Conservation (phyloP, 2,113 vertebrate species). For the Tyto alba region DNA sequence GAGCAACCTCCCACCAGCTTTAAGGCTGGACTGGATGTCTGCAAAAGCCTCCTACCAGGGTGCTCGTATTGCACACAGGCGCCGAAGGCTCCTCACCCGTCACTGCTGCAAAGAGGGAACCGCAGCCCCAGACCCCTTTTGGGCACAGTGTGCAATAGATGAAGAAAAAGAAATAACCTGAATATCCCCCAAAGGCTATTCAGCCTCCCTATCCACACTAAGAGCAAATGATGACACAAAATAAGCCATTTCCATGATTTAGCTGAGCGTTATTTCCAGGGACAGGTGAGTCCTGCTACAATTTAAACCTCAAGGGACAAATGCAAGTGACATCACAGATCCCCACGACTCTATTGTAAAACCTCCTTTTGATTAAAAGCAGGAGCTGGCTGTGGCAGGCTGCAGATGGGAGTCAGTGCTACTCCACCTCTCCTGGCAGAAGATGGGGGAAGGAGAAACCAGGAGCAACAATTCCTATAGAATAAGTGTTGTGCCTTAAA, state of each 20-base stretch:
- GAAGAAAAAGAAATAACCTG: not conserved
- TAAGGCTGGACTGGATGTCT: not conserved
- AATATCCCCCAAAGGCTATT: not conserved
- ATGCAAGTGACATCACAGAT: not conserved
- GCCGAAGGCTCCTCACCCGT: not conserved
- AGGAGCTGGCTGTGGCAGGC: not conserved
- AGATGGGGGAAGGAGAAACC: not conserved
- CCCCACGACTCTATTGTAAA: not conserved
- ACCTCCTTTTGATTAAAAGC: not conserved
- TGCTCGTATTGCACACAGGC: fast-evolving
- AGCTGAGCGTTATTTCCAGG: not conserved
- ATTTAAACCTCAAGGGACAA: not conserved
- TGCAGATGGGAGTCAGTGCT: not conserved
- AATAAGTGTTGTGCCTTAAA: not conserved
- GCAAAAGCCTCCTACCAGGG: not conserved
- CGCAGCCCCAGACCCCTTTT: not conserved
- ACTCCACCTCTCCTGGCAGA: not conserved
- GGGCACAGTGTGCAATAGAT: not conserved
- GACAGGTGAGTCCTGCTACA: not conserved
- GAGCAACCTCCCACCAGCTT: not conserved
- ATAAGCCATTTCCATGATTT: not conserved
- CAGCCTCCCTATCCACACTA: not conserved
- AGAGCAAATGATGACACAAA: not conserved
- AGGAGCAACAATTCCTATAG: not conserved
- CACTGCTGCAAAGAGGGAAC: not conserved